phyloP scores from a whole-genome alignment of 2,888 invertebrate genomes.

The Micropterix aruncella region DNA sequence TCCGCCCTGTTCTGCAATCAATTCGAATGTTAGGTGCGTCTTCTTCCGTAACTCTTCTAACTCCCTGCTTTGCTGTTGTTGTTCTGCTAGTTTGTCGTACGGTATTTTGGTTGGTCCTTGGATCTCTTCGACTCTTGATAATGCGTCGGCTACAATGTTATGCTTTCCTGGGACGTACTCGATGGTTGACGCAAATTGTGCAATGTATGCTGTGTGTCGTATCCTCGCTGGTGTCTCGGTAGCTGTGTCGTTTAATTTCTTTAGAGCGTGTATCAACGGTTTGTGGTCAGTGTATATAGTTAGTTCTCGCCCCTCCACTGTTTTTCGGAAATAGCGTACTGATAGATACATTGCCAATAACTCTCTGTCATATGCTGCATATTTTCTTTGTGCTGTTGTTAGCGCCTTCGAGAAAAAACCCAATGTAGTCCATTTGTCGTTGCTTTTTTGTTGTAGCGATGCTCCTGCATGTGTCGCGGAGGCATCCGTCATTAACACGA shows the following conservation, averaged over 20 bases:
- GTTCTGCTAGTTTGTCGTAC: no score
- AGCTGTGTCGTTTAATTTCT: background rate
- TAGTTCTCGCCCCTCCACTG: conserved; percentile 8
- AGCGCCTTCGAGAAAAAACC: conserved; percentile 9
- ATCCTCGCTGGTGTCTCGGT: background rate
- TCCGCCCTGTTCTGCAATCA: no score
- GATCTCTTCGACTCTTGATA: background rate
- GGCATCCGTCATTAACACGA: conserved; percentile 6
- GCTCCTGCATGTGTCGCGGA: conserved; percentile 5
- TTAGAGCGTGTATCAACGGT: conserved; percentile 6
- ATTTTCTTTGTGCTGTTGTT: conserved; percentile 7
- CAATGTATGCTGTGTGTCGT: background rate
- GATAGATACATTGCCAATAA: no score
- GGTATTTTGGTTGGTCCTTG: no score
- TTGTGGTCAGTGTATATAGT: conserved; percentile 13
- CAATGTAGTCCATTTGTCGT: conserved; percentile 7
- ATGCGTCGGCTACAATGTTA: background rate
- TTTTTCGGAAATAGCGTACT: no score
- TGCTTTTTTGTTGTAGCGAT: conserved; percentile 7
- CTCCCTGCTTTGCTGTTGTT: no score
- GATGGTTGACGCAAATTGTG: background rate
- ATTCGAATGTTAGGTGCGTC: no score
- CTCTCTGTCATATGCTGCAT: conserved; percentile 11
- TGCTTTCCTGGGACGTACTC: background rate
- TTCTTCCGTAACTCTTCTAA: no score